A percentile compares a stretch with the other conserved stretches of the same genome.
These are phyloP conservation scores for Dioctria rufipes DNA, from an alignment of 2,888 invertebrate genomes.

Conservation along the genomic window DNA sequence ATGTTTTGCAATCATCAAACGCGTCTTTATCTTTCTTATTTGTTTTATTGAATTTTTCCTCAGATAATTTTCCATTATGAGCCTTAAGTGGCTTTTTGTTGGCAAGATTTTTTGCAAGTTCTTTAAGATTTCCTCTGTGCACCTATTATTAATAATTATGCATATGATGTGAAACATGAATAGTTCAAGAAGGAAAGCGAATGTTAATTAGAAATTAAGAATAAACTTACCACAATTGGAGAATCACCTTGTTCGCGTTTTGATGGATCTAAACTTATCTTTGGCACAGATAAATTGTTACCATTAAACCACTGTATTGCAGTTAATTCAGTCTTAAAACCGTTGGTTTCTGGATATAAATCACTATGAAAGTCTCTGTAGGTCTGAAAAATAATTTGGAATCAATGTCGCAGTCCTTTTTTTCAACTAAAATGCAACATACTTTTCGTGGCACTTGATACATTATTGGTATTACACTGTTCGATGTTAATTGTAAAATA, in stretches of 20 bases:
- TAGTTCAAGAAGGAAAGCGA: not conserved
- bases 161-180: conserved; percentile 29
- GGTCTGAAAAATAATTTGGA: conserved; percentile 73
- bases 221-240: conserved; percentile 75
- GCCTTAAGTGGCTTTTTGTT: conserved; percentile 64
- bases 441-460: conserved; percentile 96
- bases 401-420: no score
- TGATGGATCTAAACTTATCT: conserved; percentile 87
- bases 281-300: conserved; percentile 81
- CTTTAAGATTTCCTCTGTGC: conserved; percentile 70
- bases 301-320: conserved; percentile 88
- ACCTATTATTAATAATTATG: conserved; percentile 62
- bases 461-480: conserved; percentile 91
- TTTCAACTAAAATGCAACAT: conserved; percentile 50
- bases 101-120: conserved; percentile 69
- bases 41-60: not conserved
- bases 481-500: conserved; percentile 87
- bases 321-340: conserved; percentile 83
- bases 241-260: conserved; percentile 78
- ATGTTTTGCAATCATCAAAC: conserved; percentile 59
- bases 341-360: conserved; percentile 92
- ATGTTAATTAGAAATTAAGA: not conserved
- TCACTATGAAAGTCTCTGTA: conserved; percentile 96
- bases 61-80: conserved; percentile 57
- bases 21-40: conserved; percentile 55